Base-by-base conservation (phyloP, 2,888 invertebrate species). In the Epinotia demarniana region DNA sequence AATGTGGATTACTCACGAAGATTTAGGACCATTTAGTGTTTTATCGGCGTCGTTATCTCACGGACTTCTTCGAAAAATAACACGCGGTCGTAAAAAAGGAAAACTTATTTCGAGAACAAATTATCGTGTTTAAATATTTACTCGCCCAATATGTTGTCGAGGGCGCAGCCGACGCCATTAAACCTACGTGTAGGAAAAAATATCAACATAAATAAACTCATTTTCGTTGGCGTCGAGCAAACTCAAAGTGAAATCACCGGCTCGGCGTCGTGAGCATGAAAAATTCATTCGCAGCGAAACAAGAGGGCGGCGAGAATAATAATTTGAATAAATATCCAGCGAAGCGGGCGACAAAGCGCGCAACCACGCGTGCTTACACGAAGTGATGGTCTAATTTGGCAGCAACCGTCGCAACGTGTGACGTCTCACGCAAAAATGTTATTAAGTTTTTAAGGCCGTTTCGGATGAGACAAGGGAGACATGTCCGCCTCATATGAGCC, bases 301-400 rank as follows among this genome's bases (percentile, higher is more conserved):
- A 90, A 90, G 91, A 90, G 92, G 91, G 92, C 88, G 92, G 85
- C 86, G 88, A 85, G 89, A 90, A 89, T 91, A 89, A 93, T 92
- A 92, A 93, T 93, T 93, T 93, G 91, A 93, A 94, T 93, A 93
- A 93, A 93, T 92, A 92, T 92, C 87, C 91, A 89, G 89, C 72
- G 80, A 79, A 78, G 81, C 87, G 84, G 82, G 88, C 89, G 92
- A 92, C 92, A 91, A 91, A 90, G 89, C 89, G 88, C 86, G 86
- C 92, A 91, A 87, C 89, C 90, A 86, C 84, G 89, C 90, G 90
- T 89, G 90, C 85, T 91, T 89, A 91, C 91, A 84, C 86, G 89
- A 87, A 88, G 86, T 90, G 92, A 92, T 90, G 90, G 88, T 84
- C 90, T 92, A 92, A 93, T 93, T 92, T 91, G 92, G 89, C 91